Evolutionary conservation across 2,888 invertebrate species (phyloP).

Genomic region (Hedychridium roseum): DNA sequence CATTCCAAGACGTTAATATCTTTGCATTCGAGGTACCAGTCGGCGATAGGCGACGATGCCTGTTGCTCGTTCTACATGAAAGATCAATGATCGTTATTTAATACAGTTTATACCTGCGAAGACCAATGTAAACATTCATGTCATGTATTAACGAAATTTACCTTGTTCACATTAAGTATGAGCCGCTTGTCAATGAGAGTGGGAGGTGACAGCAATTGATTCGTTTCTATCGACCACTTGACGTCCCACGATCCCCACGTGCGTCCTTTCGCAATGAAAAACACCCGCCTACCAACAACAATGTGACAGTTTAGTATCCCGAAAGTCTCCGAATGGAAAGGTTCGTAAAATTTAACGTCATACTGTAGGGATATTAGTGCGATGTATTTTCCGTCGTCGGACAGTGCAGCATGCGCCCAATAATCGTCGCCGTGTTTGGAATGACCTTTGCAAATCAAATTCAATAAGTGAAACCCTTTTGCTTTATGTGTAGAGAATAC

Average conservation of each 20-base stretch:
- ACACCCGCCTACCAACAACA: conserved; percentile 70
- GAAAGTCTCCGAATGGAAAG: neutral
- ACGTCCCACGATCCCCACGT: conserved; percentile 79
- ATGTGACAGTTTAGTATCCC: conserved; percentile 3
- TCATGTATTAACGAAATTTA: no score
- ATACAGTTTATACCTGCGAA: no score
- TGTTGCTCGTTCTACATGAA: conserved; percentile 66
- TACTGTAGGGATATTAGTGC: conserved; percentile 76
- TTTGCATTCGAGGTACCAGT: conserved; percentile 72
- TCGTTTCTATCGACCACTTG: conserved; percentile 78
- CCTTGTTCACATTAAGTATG: conserved; percentile 78
- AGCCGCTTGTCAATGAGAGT: conserved; percentile 70
- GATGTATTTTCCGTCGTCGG: conserved; percentile 70
- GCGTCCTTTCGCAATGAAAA: conserved; percentile 74
- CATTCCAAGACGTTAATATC: conserved; percentile 73
- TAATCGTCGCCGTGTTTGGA: conserved; percentile 74
- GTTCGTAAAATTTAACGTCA: conserved; percentile 1
- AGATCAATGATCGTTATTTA: no score
- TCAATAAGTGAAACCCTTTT: conserved; percentile 73
- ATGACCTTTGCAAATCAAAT: conserved; percentile 72
- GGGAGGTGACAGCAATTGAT: conserved; percentile 76
- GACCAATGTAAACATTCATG: no score
- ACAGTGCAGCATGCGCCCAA: conserved; percentile 74
- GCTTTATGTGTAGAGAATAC: conserved; percentile 78
- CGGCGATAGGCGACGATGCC: conserved; percentile 71